Base-by-base conservation (phyloP, 1,140 invertebrate species). In the Caenorhabditis briggsae region DNA sequence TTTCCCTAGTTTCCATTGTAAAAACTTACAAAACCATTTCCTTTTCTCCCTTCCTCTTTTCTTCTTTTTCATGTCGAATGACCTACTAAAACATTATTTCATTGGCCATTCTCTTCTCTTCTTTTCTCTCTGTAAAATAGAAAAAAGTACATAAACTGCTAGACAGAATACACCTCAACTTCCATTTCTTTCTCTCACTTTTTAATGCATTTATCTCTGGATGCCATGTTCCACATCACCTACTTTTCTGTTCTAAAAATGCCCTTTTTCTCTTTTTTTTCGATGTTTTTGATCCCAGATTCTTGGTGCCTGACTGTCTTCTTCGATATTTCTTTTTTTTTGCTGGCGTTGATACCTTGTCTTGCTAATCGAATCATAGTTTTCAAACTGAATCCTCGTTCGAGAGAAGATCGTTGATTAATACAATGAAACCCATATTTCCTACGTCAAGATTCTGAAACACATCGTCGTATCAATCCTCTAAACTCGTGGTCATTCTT, bases 381-480 rank as follows among this genome's bases (percentile, higher is more conserved):
- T 78, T 78, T 78, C 41, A 20, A 78, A 78, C 43, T 33, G 70
- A 78, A 78, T 78, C 70, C n/a, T 78, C 70, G 70, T 78, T 78
- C 46, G 70, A 78, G 70, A 78, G 23, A 33, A 53, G 33, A 78
- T 25, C 46, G 70, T 41, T 78, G 70, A 78, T 78, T 78, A 78
- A 78, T 46, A 18, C 70, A 41, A 61, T 61, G 9, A 61, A 33
- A 61, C 20, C 59, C 41, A 43, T 46, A 14, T 43, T 46, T 43
- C 43, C 41, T 70, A 18, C 18, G 18, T 70, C 59, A 14, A 33
- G 14, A 25, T 53, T 78, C 70, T 78, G 70, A 50, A 78, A 78
- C 14, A n/a, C 20, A 11, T 43, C 18, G 50, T 43, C 18, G 50
- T 18, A 74, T 74, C 41, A 25, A 43, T 50, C 20, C 18, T 78